phyloP scores from a whole-genome alignment of 1,140 invertebrate species.

The Drosophila ogumai region DNA sequence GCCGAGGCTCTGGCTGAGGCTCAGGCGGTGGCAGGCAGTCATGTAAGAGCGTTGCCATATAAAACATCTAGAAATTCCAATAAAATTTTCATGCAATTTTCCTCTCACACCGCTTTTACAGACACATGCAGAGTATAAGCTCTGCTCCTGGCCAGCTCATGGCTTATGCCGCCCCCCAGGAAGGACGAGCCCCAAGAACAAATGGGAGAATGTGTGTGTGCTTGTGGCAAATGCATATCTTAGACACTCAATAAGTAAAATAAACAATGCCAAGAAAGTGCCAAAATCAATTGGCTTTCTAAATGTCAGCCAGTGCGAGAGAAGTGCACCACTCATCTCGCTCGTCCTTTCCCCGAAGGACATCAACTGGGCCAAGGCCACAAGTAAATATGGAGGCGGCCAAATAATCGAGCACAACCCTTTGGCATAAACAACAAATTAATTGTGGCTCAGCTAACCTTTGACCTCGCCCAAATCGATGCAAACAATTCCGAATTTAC shows the following conservation, averaged over 20 bases:
- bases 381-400: constrained; percentile 14
- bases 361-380: constrained; percentile 39
- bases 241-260: constrained; percentile 68
- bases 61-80: constrained; percentile 70
- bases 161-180: constrained; percentile 43
- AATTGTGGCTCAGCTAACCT: constrained; percentile 36
- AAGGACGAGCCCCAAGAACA: not conserved
- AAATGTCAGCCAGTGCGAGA: constrained; percentile 47
- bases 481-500: constrained; percentile 8
- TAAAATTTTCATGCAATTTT: constrained; percentile 71
- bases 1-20: constrained; percentile 30
- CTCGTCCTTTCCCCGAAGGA: not conserved
- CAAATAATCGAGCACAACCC: not conserved
- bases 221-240: constrained; percentile 60
- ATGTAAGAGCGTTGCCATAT: constrained; percentile 66
- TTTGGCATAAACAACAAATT: constrained; percentile 40
- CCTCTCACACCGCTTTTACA: constrained; percentile 40
- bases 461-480: constrained; percentile 27
- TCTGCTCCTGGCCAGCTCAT: constrained; percentile 36
- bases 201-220: constrained; percentile 14
- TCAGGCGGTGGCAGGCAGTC: constrained; percentile 58
- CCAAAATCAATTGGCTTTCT: constrained; percentile 68
- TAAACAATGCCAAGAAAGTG: constrained; percentile 68
- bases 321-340: constrained; percentile 43
- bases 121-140: constrained; percentile 50